phyloP scores from a whole-genome alignment of 2,888 invertebrate genomes.

The Chaetogeoica ovagalla region DNA sequence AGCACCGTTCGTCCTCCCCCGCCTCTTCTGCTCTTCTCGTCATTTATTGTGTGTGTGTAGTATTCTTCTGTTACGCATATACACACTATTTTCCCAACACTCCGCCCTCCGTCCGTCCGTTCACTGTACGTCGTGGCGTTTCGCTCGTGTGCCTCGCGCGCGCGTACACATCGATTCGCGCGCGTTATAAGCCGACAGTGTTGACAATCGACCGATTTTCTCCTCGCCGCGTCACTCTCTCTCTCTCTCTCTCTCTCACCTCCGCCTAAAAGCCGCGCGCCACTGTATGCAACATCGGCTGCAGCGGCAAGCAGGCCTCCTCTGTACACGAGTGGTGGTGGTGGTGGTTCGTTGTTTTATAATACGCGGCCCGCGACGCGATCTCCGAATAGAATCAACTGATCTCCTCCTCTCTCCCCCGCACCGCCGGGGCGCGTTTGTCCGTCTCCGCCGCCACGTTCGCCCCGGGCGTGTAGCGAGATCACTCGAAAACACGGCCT shows the following conservation, averaged over 20 bases:
- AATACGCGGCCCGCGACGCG: no score
- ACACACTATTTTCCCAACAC: conserved; percentile 10
- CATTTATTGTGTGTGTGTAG: neutral
- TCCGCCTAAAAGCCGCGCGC: neutral
- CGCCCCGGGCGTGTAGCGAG: no score
- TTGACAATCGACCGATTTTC: conserved; percentile 52
- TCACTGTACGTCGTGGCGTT: conserved; percentile 18
- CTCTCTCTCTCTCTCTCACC: neutral
- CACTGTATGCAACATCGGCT: no score
- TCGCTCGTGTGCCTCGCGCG: conserved; percentile 29
- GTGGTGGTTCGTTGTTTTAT: no score
- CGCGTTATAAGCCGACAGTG: conserved; percentile 48
- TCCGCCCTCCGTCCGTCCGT: conserved; percentile 20
- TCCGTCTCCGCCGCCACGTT: no score
- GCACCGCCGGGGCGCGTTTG: no score
- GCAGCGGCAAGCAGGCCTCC: no score
- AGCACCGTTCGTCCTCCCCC: neutral
- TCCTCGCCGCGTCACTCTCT: neutral
- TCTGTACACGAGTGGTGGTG: no score
- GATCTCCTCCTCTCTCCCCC: no score
- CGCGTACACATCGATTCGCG: conserved; percentile 41
- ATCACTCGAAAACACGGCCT: no score
- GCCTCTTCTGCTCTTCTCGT: neutral
- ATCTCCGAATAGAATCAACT: no score
- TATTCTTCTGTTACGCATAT: neutral